These are phyloP conservation scores for Philonicus albiceps DNA, from an alignment of 2,888 invertebrate genomes.

Conservation along the genomic window DNA sequence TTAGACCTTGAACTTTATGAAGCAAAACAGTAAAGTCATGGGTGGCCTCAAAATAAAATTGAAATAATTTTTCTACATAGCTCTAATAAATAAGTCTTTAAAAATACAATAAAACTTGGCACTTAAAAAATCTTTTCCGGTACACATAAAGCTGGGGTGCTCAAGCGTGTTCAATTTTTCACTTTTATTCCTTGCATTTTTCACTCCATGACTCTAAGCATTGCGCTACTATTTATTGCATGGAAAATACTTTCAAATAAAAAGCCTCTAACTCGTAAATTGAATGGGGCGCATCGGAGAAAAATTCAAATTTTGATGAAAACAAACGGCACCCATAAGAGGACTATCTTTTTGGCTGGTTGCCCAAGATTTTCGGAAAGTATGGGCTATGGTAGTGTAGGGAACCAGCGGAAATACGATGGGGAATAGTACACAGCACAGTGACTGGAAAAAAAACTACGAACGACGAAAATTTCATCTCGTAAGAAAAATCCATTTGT, in stretches of 20 bases:
- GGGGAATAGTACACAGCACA: not conserved
- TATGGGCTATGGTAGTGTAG: not conserved
- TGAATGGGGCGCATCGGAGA: not conserved
- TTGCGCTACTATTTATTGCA: not conserved
- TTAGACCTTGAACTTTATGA: not conserved
- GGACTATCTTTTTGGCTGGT: conserved; percentile 20
- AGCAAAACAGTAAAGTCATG: not conserved
- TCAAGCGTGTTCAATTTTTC: not conserved
- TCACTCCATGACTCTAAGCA: not conserved
- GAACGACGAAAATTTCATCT: conserved; percentile 16
- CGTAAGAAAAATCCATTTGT: conserved; percentile 25
- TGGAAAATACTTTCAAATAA: not conserved
- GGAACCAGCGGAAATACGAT: not conserved
- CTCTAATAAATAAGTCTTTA: not conserved
- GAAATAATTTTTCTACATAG: not conserved
- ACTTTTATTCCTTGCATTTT: not conserved
- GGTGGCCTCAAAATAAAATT: not conserved
- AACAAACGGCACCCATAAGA: conserved; percentile 32
- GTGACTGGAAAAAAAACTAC: not conserved
- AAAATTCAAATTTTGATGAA: conserved; percentile 31
- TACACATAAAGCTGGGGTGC: not conserved
- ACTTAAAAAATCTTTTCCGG: not conserved
- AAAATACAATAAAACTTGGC: not conserved
- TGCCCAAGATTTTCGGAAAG: not conserved
- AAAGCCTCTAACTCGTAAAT: conserved; percentile 3